Base-by-base conservation (phyloP, 37 sponge, comb jelly and placozoan species). In the Aplysina aerophoba region DNA sequence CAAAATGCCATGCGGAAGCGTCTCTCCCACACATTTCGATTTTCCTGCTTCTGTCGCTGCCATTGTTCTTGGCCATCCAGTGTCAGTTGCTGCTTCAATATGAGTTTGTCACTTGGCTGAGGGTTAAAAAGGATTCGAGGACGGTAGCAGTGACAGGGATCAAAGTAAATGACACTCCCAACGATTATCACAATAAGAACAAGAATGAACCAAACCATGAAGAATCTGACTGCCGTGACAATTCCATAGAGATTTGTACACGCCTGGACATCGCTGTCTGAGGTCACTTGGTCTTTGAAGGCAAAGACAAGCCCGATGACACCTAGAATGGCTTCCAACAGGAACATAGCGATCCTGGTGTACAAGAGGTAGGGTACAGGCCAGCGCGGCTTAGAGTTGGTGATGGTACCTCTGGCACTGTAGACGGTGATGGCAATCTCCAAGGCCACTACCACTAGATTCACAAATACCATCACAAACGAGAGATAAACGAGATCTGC, bases 81-180 rank as follows among this genome's bases (percentile, higher is more conserved):
- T n/a, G 37, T 20, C 39, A 55, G 17, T 0, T 81, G 79, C 58
- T 68, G 86, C 81, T 62, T 33, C 1, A 82, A 27, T 0, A 63
- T 41, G 37, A 63, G 20, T 36, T 40, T 25, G 13, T 75, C 78
- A 14, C 44, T 75, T 21, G 5, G 37, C 16, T 22, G 54, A 22
- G 44, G 24, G 25, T 40, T 24, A 53, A 24, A 40, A 11, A n/a
- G 44, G 53, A 15, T 36, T 3, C 25, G 1, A 37, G 15, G 39
- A 15, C 89, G 84, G 83, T 93, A 90, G 65, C 84, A 82, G 62
- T 84, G 88, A 65, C 92, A 92, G 15, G 95, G 95, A 31, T 95
- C 95, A 40, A 95, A 71, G 69, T 95, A 95, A 14, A 92, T 71
- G 5, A 87, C 17, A 20, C 36, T 50, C 11, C 85, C 65, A 14